These are phyloP conservation scores for Empis stercorea DNA, from an alignment of 2,888 invertebrate genomes.

Conservation along the genomic window DNA sequence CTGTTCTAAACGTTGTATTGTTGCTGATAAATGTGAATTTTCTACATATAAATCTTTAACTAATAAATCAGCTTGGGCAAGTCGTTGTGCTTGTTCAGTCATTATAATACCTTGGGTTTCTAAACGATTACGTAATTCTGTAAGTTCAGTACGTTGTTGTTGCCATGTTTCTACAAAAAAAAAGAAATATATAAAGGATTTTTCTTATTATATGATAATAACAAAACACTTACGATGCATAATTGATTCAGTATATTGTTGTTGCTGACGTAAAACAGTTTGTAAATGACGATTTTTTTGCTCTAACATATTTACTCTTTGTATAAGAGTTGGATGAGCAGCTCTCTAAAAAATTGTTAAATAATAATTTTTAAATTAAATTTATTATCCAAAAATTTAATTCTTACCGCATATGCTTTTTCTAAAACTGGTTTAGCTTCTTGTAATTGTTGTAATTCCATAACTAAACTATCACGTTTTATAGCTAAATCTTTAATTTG, in stretches of 20 bases:
- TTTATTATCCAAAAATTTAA: no score
- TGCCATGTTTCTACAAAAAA: constrained; percentile 31
- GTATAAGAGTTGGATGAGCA: constrained; percentile 33
- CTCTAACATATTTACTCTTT: constrained; percentile 41
- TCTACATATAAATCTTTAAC: constrained; percentile 75
- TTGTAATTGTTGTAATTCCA: constrained; percentile 37
- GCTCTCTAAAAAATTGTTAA: constrained; percentile 23
- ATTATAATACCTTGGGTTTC: constrained; percentile 37
- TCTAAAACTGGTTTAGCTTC: constrained; percentile 36
- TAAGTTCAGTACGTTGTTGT: constrained; percentile 35
- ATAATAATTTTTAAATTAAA: background rate
- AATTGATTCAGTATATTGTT: constrained; percentile 48
- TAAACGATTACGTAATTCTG: constrained; percentile 39
- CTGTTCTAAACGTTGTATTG: constrained; percentile 36
- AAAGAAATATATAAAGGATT: constrained; percentile 3
- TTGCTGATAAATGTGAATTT: constrained; percentile 63
- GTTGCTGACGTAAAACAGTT: constrained; percentile 47
- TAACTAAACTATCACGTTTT: constrained; percentile 35
- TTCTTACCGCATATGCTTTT: constrained; percentile 34
- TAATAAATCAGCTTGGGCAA: constrained; percentile 59
- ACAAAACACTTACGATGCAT: constrained; percentile 53
- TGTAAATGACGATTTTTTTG: constrained; percentile 49
- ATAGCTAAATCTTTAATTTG: constrained; percentile 33
- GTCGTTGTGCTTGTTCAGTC: constrained; percentile 47
- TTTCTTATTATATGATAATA: no score